Conservation (phyloP, 1,140 invertebrate species). For the Amphibalanus amphitrite region DNA sequence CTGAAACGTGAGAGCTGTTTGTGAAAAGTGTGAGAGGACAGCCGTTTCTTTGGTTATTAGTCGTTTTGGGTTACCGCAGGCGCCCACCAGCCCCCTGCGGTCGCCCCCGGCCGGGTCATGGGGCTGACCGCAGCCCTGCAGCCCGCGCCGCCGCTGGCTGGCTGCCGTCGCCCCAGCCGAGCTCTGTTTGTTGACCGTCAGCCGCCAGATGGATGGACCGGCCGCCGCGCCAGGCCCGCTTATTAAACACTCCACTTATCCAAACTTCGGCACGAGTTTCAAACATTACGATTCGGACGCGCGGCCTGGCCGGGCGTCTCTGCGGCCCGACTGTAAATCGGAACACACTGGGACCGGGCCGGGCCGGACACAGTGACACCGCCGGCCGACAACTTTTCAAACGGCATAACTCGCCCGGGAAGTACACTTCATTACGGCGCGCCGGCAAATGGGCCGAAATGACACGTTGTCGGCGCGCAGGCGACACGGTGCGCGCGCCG, state of each 20-base stretch:
- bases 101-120: no score
- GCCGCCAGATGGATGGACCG: not conserved
- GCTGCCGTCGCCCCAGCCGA: no score
- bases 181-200: not conserved
- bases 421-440: not conserved
- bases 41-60: no score
- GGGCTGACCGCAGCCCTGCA: no score
- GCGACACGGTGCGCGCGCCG: not conserved
- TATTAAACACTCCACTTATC: slow-evolving; percentile 2
- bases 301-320: no score
- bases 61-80: no score
- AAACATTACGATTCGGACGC: not conserved
- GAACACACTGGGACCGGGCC: no score
- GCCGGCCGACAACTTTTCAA: not conserved
- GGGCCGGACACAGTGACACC: no score
- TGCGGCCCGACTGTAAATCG: not conserved
- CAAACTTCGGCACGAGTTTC: not conserved
- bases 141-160: no score
- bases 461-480: not conserved
- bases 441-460: not conserved
- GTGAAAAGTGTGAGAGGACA: no score
- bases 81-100: no score
- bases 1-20: no score
- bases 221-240: not conserved
- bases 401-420: not conserved